Conservation (phyloP, 2,113 vertebrate genomes). For the Henicopernis longicauda region DNA sequence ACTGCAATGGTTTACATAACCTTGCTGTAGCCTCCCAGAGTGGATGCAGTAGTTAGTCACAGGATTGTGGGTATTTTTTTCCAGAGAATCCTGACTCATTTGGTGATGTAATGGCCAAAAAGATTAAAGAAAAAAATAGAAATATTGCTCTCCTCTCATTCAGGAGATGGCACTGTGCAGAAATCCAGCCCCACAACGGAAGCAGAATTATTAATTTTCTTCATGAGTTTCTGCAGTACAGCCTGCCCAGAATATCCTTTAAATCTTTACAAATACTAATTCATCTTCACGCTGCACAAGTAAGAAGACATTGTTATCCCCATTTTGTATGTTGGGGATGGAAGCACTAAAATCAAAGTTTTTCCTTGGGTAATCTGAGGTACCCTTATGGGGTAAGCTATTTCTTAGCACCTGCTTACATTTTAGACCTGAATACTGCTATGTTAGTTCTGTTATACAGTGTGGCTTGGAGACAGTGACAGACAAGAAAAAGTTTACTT, state of each 20-base stretch:
- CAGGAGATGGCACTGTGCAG: background rate
- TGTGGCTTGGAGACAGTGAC: background rate
- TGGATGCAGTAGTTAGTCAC: conserved; percentile 30
- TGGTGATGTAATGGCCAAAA: background rate
- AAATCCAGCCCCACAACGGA: background rate
- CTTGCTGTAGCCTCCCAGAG: conserved; percentile 6
- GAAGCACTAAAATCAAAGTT: background rate
- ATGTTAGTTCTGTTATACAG: background rate
- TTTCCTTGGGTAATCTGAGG: background rate
- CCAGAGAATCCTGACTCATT: conserved; percentile 44
- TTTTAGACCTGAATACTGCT: background rate
- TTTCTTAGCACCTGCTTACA: background rate
- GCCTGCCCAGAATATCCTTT: background rate
- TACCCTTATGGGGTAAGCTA: background rate
- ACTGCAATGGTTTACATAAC: conserved; percentile 29
- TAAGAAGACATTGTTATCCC: background rate
- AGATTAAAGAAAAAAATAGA: background rate
- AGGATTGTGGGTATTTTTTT: background rate
- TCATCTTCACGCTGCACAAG: background rate
- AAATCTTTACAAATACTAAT: background rate
- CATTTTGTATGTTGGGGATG: background rate
- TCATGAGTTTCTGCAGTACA: background rate
- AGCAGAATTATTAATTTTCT: background rate
- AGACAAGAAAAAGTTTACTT: background rate
- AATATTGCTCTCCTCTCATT: background rate